Evolutionary conservation across 2,113 vertebrate genomes (phyloP).

Genomic region (Potamarius usumacintae): DNA sequence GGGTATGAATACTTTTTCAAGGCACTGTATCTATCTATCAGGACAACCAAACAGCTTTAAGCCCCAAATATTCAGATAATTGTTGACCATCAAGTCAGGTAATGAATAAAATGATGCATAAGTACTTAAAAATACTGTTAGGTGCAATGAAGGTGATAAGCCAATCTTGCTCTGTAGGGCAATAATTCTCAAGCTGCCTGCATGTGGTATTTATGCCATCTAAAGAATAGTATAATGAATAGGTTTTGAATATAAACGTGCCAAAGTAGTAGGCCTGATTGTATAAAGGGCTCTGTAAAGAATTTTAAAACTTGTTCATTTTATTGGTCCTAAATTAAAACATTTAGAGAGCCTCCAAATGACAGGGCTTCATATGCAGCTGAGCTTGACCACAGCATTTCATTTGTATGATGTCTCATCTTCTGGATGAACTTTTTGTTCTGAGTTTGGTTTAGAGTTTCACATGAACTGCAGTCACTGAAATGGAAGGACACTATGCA

Average conservation of each 20-base stretch:
- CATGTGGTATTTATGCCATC: background rate
- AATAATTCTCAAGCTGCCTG: background rate
- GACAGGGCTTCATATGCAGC: conserved; percentile 55
- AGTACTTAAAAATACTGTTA: background rate
- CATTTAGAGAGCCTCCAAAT: conserved; percentile 46
- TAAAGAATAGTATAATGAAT: background rate
- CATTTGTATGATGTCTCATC: conserved; percentile 53
- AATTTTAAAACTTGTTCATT: background rate
- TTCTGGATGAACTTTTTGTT: conserved; percentile 54
- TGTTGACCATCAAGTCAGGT: background rate
- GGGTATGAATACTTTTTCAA: too few species aligned
- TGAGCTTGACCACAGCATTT: conserved; percentile 53
- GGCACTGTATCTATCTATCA: too few species aligned
- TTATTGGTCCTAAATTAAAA: conserved; percentile 9
- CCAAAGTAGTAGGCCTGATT: background rate
- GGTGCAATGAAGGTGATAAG: background rate
- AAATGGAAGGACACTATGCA: conserved; percentile 60
- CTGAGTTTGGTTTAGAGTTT: conserved; percentile 66
- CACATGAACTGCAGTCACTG: conserved; percentile 49
- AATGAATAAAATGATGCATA: background rate
- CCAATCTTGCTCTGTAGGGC: background rate
- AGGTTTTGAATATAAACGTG: background rate
- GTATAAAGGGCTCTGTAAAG: background rate
- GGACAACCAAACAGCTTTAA: background rate
- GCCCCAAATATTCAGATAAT: background rate